Conservation (phyloP, 1,140 invertebrate species). For the Drosophila micromelanica region DNA sequence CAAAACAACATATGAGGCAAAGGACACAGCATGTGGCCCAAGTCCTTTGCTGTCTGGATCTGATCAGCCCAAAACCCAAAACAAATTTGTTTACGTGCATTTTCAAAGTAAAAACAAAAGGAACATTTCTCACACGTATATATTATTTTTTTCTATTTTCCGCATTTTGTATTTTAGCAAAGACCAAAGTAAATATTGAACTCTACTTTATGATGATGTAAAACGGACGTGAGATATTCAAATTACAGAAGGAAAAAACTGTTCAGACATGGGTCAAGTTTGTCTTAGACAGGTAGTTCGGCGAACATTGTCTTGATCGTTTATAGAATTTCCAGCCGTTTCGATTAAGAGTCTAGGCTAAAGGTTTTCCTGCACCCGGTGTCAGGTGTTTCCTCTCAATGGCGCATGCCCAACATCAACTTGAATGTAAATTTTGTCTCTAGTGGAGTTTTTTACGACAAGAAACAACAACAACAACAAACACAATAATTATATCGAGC, state of each 20-base stretch:
- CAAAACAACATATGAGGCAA: conserved; percentile 44
- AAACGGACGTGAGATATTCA: conserved; percentile 59
- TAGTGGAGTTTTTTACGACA: conserved; percentile 54
- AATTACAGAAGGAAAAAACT: conserved; percentile 46
- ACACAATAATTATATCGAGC: conserved; percentile 64
- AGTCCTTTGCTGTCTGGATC: conserved; percentile 21
- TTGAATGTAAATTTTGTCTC: conserved; percentile 21
- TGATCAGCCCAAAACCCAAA: conserved; percentile 51
- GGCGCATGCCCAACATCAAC: conserved; percentile 64
- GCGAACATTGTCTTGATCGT: conserved; percentile 25
- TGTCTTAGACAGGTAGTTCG: conserved; percentile 40
- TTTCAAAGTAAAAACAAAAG: conserved; percentile 37
- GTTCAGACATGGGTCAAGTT: conserved; percentile 10
- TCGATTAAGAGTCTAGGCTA: conserved; percentile 42
- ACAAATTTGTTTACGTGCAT: conserved; percentile 76
- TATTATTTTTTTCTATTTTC: background rate
- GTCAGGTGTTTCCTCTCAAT: conserved; percentile 52
- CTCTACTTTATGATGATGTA: conserved; percentile 33
- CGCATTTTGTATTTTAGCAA: conserved; percentile 55
- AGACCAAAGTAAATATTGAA: conserved; percentile 51
- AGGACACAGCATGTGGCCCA: conserved; percentile 63
- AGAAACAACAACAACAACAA: conserved; percentile 29
- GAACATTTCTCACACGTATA: conserved; percentile 12
- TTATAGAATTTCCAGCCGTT: conserved; percentile 66
- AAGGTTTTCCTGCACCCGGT: conserved; percentile 10